These are phyloP conservation scores for Autographa pulchrina DNA, from an alignment of 2,888 invertebrate genomes.

Conservation along the genomic window DNA sequence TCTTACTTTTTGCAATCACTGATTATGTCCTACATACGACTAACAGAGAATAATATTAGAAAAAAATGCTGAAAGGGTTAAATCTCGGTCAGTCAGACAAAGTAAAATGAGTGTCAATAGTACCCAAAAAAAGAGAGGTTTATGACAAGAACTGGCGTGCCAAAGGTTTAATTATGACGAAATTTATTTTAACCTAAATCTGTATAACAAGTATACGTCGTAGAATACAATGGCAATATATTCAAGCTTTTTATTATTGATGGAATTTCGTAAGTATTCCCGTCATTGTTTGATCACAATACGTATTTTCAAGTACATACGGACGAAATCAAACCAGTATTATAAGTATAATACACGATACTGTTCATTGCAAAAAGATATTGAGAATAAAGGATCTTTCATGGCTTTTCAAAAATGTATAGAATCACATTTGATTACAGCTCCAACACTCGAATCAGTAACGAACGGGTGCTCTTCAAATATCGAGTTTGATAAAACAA, in stretches of 20 bases:
- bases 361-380: background rate
- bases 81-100: background rate
- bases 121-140: background rate
- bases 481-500: constrained; percentile 30
- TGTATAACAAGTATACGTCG: background rate
- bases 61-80: background rate
- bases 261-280: too few species aligned
- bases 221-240: too few species aligned
- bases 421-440: background rate
- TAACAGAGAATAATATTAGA: background rate
- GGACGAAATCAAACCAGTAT: background rate
- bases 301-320: background rate
- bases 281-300: background rate
- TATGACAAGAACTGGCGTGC: too few species aligned
- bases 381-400: background rate
- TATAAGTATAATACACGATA: background rate
- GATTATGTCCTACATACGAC: background rate
- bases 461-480: constrained; percentile 24
- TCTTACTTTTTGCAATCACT: too few species aligned
- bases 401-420: background rate
- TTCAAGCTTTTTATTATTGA: too few species aligned
- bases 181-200: background rate
- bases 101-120: background rate
- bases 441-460: constrained; percentile 23
- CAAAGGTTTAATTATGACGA: background rate